phyloP scores from a whole-genome alignment of 2,888 invertebrate genomes.

The Calephelis perditalis region DNA sequence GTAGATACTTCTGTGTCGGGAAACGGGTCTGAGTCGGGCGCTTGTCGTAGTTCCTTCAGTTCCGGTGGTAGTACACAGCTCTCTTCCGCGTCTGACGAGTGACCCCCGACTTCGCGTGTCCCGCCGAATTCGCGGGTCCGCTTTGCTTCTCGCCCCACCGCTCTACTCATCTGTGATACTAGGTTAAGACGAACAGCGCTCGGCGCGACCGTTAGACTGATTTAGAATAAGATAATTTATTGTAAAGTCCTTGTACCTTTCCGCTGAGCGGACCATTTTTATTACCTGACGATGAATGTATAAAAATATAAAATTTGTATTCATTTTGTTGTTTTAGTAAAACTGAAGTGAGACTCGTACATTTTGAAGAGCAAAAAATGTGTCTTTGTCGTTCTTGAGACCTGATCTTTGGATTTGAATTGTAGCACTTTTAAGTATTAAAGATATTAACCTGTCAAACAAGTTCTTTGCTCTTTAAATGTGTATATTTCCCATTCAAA shows the following conservation, averaged over 20 bases:
- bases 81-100: constrained; percentile 80
- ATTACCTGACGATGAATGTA: constrained; percentile 65
- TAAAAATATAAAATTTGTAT: constrained; percentile 57
- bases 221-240: constrained; percentile 74
- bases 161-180: constrained; percentile 77
- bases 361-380: background rate
- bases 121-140: constrained; percentile 47
- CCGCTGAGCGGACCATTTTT: constrained; percentile 72
- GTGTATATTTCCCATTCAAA: no score
- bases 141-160: constrained; percentile 70
- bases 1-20: constrained; percentile 38
- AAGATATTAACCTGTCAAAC: no score
- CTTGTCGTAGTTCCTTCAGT: constrained; percentile 80
- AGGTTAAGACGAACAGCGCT: constrained; percentile 68
- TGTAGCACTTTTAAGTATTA: no score
- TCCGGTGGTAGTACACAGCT: constrained; percentile 81
- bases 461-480: no score
- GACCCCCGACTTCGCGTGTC: constrained; percentile 43
- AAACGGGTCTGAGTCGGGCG: constrained; percentile 71
- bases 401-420: no score
- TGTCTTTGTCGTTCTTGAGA: no score
- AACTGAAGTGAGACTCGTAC: no score
- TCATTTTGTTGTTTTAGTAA: constrained; percentile 42
- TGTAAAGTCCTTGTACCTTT: constrained; percentile 74
- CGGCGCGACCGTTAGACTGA: constrained; percentile 76